These are phyloP conservation scores for Bradypodion pumilum DNA, from an alignment of 2,797 vertebrate species.

Conservation along the genomic window DNA sequence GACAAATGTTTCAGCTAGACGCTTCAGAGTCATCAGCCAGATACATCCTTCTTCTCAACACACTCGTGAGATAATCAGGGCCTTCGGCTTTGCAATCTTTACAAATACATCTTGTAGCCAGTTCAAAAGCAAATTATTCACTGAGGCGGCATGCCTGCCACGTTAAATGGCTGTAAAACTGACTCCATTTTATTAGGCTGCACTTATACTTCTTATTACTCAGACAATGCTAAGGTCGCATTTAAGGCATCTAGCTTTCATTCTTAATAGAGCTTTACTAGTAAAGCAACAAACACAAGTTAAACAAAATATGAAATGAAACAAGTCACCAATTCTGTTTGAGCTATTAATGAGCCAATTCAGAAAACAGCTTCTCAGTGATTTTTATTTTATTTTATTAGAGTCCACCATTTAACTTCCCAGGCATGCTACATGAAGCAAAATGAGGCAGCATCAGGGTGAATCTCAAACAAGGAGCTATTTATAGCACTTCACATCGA, in stretches of 20 bases:
- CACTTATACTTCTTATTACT: neutral
- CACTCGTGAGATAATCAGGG: slow-evolving; percentile 26
- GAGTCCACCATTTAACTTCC: neutral
- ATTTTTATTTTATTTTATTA: neutral
- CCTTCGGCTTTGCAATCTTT: slow-evolving; percentile 39
- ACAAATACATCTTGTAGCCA: slow-evolving; percentile 35
- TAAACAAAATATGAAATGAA: slow-evolving; percentile 15
- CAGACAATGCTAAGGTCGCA: slow-evolving; percentile 36
- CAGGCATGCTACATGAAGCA: neutral
- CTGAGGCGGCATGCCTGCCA: neutral
- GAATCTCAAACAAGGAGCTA: neutral
- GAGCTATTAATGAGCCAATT: neutral
- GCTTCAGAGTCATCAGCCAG: slow-evolving; percentile 29
- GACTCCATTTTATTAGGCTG: slow-evolving; percentile 16
- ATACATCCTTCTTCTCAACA: neutral
- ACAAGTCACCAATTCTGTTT: neutral
- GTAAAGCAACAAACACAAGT: slow-evolving; percentile 14
- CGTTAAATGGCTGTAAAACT: slow-evolving; percentile 26
- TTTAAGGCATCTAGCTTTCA: slow-evolving; percentile 27
- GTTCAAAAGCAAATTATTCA: slow-evolving; percentile 42
- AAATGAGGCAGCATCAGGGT: too few relatives aligned
- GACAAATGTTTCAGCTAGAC: slow-evolving; percentile 10
- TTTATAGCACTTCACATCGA: neutral
- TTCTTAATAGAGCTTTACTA: slow-evolving; percentile 40
- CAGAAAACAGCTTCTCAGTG: neutral